A percentile compares a stretch with the other conserved stretches of the same genome.
These are phyloP conservation scores for Paguma larvata DNA, from an alignment of 2,797 vertebrate species.

Conservation along the genomic window DNA sequence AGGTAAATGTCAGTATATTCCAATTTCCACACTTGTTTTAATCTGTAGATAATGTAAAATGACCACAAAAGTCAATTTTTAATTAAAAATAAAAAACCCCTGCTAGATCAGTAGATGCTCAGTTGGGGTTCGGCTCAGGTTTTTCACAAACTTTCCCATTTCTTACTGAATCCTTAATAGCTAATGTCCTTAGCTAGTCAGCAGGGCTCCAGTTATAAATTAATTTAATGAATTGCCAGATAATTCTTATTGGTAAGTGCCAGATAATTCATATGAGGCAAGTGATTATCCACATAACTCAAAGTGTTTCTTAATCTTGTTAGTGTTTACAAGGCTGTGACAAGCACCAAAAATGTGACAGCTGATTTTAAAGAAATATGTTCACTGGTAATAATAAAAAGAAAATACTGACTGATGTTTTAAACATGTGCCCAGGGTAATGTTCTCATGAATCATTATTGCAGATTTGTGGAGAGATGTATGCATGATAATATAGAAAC, in stretches of 20 bases:
- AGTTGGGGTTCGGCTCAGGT: conserved; percentile 51
- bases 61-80: conserved; percentile 83
- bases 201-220: conserved; percentile 69
- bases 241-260: conserved; percentile 77
- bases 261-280: conserved; percentile 71
- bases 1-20: conserved; percentile 48
- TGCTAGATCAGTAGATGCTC: conserved; percentile 66
- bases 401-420: conserved; percentile 8
- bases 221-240: conserved; percentile 70
- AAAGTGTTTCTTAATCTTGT: conserved; percentile 74
- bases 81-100: conserved; percentile 83
- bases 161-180: conserved; percentile 58
- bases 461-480: conserved; percentile 43
- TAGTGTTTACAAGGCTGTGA: conserved; percentile 59
- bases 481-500: conserved; percentile 37
- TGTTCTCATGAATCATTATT: background rate
- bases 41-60: conserved; percentile 80
- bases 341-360: conserved; percentile 27
- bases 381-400: conserved; percentile 16
- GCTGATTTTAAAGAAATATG: conserved; percentile 32
- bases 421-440: conserved; percentile 52
- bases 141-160: conserved; percentile 59
- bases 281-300: conserved; percentile 50
- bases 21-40: conserved; percentile 60
- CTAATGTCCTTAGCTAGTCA: conserved; percentile 62